phyloP scores from a whole-genome alignment of 2,888 invertebrate species.

The Rhagophthalmus giganteus region DNA sequence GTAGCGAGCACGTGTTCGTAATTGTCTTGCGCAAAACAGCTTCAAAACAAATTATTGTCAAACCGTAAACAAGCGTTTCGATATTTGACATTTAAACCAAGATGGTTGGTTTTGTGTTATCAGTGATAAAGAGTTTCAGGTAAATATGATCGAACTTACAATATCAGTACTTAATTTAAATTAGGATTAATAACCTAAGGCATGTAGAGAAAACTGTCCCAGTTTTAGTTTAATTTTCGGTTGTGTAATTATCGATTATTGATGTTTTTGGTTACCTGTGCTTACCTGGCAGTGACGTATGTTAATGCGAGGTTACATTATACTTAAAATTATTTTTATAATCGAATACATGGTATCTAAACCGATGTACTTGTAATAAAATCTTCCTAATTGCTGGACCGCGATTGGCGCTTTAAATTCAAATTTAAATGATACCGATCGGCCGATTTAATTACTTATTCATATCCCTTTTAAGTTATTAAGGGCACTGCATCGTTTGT shows the following conservation, averaged over 20 bases:
- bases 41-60: slow-evolving; percentile 18
- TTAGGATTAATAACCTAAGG: neutral
- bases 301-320: slow-evolving; percentile 15
- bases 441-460: slow-evolving; percentile 19
- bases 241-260: slow-evolving; percentile 26
- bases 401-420: slow-evolving; percentile 11
- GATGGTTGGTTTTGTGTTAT: slow-evolving; percentile 33
- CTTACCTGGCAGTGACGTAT: slow-evolving; percentile 32
- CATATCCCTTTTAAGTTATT: slow-evolving; percentile 12
- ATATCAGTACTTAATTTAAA: neutral
- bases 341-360: neutral
- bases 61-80: slow-evolving; percentile 29
- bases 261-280: slow-evolving; percentile 26
- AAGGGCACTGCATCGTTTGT: slow-evolving; percentile 11
- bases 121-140: slow-evolving; percentile 32
- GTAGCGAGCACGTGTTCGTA: slow-evolving; percentile 12
- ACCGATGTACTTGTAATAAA: neutral
- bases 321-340: slow-evolving; percentile 9
- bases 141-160: slow-evolving; percentile 16
- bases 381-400: no score
- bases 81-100: slow-evolving; percentile 32
- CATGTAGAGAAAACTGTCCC: neutral
- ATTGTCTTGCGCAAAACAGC: slow-evolving; percentile 9
- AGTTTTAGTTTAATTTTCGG: neutral
- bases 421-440: slow-evolving; percentile 12